Percentiles rank a stretch among this genome's conserved stretches.
Evolutionary conservation across 2,797 vertebrate species (phyloP).

Genomic region (Mus spretus): DNA sequence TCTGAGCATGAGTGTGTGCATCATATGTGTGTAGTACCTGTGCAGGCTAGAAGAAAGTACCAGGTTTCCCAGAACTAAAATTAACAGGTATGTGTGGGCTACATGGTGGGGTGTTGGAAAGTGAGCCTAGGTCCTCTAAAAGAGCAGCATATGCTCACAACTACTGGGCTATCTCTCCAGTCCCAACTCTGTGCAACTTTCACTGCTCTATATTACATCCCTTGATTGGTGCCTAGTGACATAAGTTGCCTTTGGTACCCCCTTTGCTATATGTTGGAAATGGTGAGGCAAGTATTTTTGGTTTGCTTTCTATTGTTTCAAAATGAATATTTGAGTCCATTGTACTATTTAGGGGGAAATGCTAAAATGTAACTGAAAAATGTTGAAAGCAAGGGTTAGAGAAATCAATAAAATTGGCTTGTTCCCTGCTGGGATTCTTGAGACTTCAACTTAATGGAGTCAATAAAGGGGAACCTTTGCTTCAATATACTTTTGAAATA

Average conservation of each 20-base stretch:
- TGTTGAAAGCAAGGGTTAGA: conserved; percentile 40
- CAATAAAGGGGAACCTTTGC: conserved; percentile 35
- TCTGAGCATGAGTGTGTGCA: not conserved
- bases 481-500: conserved; percentile 9
- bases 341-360: conserved; percentile 13
- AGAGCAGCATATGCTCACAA: not conserved
- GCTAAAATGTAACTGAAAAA: conserved; percentile 6
- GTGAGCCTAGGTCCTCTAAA: not conserved
- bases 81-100: not conserved
- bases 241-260: not conserved
- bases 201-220: not conserved
- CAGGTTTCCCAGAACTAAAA: not conserved
- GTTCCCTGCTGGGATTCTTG: conserved; percentile 44
- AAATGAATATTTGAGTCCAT: conserved; percentile 9
- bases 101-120: not conserved
- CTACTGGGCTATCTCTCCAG: not conserved
- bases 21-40: not conserved
- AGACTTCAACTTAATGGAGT: not conserved
- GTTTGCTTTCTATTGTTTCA: conserved; percentile 9
- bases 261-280: conserved; percentile 1
- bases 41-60: not conserved
- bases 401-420: conserved; percentile 58
- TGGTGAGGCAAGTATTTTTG: not conserved
- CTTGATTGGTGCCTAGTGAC: not conserved
- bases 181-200: conserved; percentile 3